These are phyloP conservation scores for Salvelinus fontinalis DNA, from an alignment of 2,113 vertebrate genomes.

Conservation along the genomic window DNA sequence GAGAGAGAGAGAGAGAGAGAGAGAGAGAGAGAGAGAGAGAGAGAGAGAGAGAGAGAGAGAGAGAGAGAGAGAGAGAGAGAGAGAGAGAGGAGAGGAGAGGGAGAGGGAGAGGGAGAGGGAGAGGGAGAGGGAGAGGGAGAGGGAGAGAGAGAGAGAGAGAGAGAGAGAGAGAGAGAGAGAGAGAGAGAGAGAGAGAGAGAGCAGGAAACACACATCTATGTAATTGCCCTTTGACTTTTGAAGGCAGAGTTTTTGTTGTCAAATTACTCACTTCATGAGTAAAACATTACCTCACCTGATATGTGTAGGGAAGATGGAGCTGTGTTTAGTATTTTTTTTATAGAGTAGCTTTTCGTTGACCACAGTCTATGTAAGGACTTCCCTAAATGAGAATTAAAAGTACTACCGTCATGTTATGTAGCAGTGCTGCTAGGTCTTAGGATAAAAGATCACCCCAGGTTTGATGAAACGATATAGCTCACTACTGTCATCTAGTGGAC, in stretches of 20 bases:
- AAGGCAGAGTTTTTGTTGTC: background rate
- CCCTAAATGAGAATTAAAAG: background rate
- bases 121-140: background rate
- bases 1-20: background rate
- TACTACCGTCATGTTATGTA: background rate
- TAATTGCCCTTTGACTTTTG: slow-evolving; percentile 6
- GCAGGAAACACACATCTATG: background rate
- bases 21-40: too few species aligned
- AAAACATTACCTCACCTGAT: slow-evolving; percentile 14
- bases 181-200: background rate
- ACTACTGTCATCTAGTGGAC: slow-evolving; percentile 53
- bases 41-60: background rate
- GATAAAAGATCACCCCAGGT: slow-evolving; percentile 6
- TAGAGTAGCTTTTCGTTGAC: background rate
- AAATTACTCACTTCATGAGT: slow-evolving; percentile 44
- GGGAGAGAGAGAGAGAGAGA: background rate
- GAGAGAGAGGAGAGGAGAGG: background rate
- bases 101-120: background rate
- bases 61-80: too few species aligned
- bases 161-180: background rate
- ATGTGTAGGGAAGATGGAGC: background rate
- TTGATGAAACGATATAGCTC: background rate
- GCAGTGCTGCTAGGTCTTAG: background rate
- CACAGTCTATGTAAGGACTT: background rate
- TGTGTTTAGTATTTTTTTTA: background rate